These are phyloP conservation scores for Patella vulgata DNA, from an alignment of 1,140 invertebrate genomes.

Conservation along the genomic window DNA sequence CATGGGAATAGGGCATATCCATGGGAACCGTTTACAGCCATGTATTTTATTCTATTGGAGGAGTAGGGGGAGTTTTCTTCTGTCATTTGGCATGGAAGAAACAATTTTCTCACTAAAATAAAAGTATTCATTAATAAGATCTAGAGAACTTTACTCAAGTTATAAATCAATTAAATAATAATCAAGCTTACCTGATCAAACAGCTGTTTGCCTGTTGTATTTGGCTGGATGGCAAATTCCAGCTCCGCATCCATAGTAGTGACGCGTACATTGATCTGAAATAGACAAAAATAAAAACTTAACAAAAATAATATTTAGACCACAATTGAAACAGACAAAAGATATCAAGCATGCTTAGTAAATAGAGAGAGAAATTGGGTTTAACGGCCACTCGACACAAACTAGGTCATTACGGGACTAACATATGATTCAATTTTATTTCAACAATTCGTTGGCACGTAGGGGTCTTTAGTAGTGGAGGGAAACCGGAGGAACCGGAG, in stretches of 20 bases:
- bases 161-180: too few relatives aligned
- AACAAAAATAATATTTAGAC: neutral
- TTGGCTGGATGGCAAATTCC: conserved; percentile 99
- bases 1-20: too few relatives aligned
- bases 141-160: too few relatives aligned
- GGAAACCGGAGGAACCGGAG: too few relatives aligned
- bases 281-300: conserved; percentile 8
- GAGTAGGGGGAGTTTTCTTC: too few relatives aligned
- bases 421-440: neutral
- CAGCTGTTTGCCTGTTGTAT: conserved; percentile 98
- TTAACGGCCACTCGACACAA: too few relatives aligned
- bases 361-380: neutral
- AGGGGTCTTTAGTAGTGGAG: too few relatives aligned
- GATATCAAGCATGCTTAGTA: neutral
- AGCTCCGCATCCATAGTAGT: conserved; percentile 99
- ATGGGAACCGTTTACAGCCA: too few relatives aligned
- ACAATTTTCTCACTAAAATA: too few relatives aligned
- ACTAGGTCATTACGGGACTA: neutral
- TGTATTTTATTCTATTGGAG: too few relatives aligned
- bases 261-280: conserved; percentile 88
- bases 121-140: too few relatives aligned
- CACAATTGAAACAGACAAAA: neutral
- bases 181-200: conserved; percentile 95
- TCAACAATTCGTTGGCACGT: neutral
- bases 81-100: too few relatives aligned